A percentile compares a stretch with the other conserved stretches of the same genome.
phyloP scores from a whole-genome alignment of 2,113 vertebrate genomes.

The Pseudorhombus dupliciocellatus region DNA sequence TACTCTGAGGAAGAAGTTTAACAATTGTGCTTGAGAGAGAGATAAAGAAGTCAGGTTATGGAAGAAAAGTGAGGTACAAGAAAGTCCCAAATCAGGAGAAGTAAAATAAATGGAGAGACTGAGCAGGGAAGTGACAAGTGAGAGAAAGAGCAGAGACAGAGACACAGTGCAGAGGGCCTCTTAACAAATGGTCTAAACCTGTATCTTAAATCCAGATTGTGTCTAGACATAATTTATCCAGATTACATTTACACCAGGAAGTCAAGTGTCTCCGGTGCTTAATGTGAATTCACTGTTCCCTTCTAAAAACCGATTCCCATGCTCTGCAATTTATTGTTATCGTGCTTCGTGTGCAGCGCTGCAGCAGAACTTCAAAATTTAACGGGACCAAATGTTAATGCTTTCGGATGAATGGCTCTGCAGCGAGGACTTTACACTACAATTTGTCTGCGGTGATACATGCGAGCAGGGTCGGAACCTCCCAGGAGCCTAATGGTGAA shows the following conservation, averaged over 20 bases:
- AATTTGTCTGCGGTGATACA: slow-evolving; percentile 30
- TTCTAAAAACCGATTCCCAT: slow-evolving; percentile 7
- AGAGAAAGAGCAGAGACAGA: slow-evolving; percentile 28
- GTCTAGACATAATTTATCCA: slow-evolving; percentile 29
- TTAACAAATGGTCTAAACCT: slow-evolving; percentile 28
- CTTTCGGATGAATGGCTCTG: slow-evolving; percentile 26
- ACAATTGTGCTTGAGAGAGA: slow-evolving; percentile 8
- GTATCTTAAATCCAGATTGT: slow-evolving; percentile 28
- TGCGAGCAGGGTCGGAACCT: slow-evolving; percentile 11
- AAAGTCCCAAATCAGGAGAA: slow-evolving; percentile 14
- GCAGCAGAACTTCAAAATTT: slow-evolving; percentile 7
- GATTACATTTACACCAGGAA: slow-evolving; percentile 50
- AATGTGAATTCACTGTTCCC: slow-evolving; percentile 3
- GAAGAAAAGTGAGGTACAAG: neutral
- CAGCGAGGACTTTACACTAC: slow-evolving; percentile 28
- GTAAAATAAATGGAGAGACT: slow-evolving; percentile 23
- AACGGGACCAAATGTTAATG: slow-evolving; percentile 19
- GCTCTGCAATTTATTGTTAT: slow-evolving; percentile 10
- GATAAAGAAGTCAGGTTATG: slow-evolving; percentile 5
- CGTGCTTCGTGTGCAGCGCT: slow-evolving; percentile 12
- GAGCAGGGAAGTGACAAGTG: neutral
- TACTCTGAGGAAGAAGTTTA: slow-evolving; percentile 18
- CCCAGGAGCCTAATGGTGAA: slow-evolving; percentile 33
- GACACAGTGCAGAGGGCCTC: slow-evolving; percentile 21
- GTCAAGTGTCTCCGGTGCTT: slow-evolving; percentile 14